These are phyloP conservation scores for Pelmatolapia mariae DNA, from an alignment of 2,113 vertebrate genomes.

Conservation along the genomic window DNA sequence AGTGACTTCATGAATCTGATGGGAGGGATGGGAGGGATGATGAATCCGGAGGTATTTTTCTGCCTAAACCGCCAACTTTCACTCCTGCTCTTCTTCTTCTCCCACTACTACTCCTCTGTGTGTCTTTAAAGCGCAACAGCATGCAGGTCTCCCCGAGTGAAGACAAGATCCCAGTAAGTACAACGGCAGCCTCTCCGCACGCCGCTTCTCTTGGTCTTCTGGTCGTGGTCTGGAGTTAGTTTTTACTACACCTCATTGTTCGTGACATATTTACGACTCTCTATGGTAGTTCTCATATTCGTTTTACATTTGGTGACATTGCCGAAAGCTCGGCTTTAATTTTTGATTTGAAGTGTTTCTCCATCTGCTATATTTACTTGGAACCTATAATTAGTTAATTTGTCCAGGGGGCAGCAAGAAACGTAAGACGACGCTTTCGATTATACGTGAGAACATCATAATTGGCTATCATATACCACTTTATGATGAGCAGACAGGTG, in stretches of 20 bases:
- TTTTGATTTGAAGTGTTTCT: not conserved
- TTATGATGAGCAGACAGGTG: not conserved
- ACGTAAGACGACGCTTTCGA: not conserved
- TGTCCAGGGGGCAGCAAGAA: not conserved
- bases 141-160: constrained; percentile 77
- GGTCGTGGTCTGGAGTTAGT: not conserved
- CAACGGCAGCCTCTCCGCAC: not conserved
- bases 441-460: not conserved
- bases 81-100: not conserved
- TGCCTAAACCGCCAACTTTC: constrained; percentile 28
- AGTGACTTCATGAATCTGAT: not conserved
- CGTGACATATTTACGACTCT: not conserved
- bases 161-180: constrained; percentile 74
- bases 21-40: not conserved
- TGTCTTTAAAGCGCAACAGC: constrained; percentile 53
- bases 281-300: not conserved
- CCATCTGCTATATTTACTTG: not conserved
- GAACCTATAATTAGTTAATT: not conserved
- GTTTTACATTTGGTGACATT: not conserved
- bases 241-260: not conserved
- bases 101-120: not conserved
- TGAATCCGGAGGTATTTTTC: not conserved
- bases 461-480: not conserved
- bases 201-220: not conserved
- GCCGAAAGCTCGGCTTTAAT: not conserved